These are phyloP conservation scores for Ascidia mentula DNA, from an alignment of 23 tunicate species.

Conservation along the genomic window DNA sequence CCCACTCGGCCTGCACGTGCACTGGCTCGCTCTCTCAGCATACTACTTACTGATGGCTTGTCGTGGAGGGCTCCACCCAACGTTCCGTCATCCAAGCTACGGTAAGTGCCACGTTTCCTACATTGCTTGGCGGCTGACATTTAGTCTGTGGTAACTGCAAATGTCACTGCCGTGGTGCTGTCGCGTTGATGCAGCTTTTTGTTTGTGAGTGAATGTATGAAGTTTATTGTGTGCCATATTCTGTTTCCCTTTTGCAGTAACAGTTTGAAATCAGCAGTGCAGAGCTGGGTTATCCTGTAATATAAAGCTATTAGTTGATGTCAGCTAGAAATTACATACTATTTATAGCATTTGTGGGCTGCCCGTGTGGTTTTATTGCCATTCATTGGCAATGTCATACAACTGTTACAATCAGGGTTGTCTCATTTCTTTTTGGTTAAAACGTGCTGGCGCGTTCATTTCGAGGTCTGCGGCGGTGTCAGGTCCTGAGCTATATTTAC, in stretches of 20 bases:
- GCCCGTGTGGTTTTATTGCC: no score
- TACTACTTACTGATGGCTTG: slow-evolving; percentile 44
- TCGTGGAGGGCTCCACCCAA: slow-evolving; percentile 50
- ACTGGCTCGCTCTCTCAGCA: slow-evolving; percentile 45
- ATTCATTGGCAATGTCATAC: no score
- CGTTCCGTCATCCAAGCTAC: slow-evolving; percentile 45
- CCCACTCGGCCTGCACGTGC: slow-evolving; percentile 49
- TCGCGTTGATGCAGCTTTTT: neutral
- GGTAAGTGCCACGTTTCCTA: slow-evolving; percentile 26
- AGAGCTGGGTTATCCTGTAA: no score
- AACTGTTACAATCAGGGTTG: no score
- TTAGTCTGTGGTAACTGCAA: neutral
- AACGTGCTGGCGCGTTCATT: neutral
- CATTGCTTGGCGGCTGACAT: slow-evolving; percentile 7
- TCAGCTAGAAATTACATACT: no score
- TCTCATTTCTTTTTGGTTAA: neutral
- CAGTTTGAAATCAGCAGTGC: no score
- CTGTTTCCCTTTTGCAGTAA: neutral
- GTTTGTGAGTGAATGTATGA: neutral
- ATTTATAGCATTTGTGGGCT: no score
- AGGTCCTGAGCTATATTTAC: neutral
- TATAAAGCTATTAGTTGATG: no score
- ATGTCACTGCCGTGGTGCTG: neutral
- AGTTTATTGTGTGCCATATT: neutral
- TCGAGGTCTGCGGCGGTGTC: slow-evolving; percentile 8